Evolutionary conservation across 2,797 vertebrate species (phyloP), one percentile per base, ranked within the genome.

Genomic region (Microctenopoma steveboyesi): DNA sequence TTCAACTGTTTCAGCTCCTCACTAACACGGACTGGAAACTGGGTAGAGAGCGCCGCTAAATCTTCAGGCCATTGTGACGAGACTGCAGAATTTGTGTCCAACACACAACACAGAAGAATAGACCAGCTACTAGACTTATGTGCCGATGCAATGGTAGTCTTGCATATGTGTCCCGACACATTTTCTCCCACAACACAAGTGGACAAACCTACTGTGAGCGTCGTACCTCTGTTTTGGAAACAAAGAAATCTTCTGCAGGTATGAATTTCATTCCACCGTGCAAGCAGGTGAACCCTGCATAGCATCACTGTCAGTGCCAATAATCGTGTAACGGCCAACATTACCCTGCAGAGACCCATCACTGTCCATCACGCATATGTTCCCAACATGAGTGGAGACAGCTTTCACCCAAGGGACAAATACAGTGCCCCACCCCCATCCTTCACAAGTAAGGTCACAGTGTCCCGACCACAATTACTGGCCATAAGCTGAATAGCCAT

Each of bases 401-500:
- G 13, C 25, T 66, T 67, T 66, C 67, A 53, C 87, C 74, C 83
- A 15, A 35, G 86, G 74, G 88, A 91, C 71, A 70, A 64, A 88
- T 71, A 69, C 60, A 33, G 45, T 51, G 81, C 74, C 79, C 87
- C 68, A 73, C 82, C 85, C 57, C 81, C 81, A 69, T 73, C 61
- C 84, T 77, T 68, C 76, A 75, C 74, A 82, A 27, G 79, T 81
- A 87, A 79, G 92, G 94, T 93, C 92, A 89, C 55, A 82, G 86
- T 86, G 90, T 86, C 86, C 84, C 33, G 76, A 93, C 93, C 92
- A 87, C 90, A 92, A 93, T 93, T 92, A 91, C 84, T 78, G 82
- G 64, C 79, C 85, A 75, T 82, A 69, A 85, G 89, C 91, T 76
- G 83, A 92, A 91, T 81, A 46, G 87, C 57, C 81, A 48, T 90